phyloP scores from a whole-genome alignment of 1,140 invertebrate genomes.

The Myzus persicae region DNA sequence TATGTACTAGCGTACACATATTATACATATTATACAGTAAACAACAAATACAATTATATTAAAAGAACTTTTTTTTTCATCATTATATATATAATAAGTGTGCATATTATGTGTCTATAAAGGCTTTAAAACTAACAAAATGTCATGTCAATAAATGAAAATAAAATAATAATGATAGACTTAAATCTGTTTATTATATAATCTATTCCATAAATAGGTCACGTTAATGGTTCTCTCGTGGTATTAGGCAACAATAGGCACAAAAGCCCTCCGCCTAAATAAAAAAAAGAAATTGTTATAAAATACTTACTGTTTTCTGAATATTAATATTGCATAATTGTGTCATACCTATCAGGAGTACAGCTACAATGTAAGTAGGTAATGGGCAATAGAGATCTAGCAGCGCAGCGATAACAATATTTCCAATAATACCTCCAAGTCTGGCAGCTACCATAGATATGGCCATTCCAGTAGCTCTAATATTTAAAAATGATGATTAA shows the following conservation, averaged over 20 bases:
- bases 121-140: slow-evolving; percentile 24
- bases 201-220: slow-evolving; percentile 63
- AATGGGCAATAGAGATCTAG: slow-evolving; percentile 84
- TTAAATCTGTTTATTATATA: slow-evolving; percentile 8
- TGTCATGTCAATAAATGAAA: slow-evolving; percentile 25
- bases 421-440: slow-evolving; percentile 84
- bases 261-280: slow-evolving; percentile 78
- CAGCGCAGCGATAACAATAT: slow-evolving; percentile 83
- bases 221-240: slow-evolving; percentile 81
- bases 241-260: slow-evolving; percentile 86
- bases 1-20: not conserved
- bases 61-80: not conserved
- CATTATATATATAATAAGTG: slow-evolving; percentile 37
- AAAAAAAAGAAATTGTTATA: slow-evolving; percentile 44
- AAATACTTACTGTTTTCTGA: not conserved
- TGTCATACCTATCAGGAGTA: slow-evolving; percentile 72
- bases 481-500: not conserved
- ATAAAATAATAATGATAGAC: slow-evolving; percentile 16
- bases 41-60: slow-evolving; percentile 44
- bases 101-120: slow-evolving; percentile 39
- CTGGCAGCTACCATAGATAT: slow-evolving; percentile 87
- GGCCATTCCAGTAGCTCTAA: slow-evolving; percentile 82
- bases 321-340: slow-evolving; percentile 42
- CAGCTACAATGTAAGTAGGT: slow-evolving; percentile 84
- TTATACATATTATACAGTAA: slow-evolving; percentile 30